These are phyloP conservation scores for Canis aureus DNA, from an alignment of 2,113 vertebrate genomes.

Conservation along the genomic window DNA sequence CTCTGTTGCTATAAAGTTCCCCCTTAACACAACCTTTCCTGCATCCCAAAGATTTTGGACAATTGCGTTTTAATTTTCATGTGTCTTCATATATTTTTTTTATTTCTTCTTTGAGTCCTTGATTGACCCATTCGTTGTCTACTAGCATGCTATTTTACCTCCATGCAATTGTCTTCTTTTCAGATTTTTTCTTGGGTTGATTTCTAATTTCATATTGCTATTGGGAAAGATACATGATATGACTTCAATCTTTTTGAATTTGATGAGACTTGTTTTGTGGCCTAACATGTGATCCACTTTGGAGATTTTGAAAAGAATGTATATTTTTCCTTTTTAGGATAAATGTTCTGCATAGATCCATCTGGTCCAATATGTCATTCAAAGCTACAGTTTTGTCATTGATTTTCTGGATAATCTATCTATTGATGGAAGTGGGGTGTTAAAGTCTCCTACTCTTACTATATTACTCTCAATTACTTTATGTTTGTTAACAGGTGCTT, in stretches of 20 bases:
- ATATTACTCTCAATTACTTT: no score
- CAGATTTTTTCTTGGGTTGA: background rate
- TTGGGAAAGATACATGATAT: background rate
- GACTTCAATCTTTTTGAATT: background rate
- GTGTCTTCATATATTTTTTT: background rate
- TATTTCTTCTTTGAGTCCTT: background rate
- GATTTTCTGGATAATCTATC: background rate
- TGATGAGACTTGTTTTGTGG: background rate
- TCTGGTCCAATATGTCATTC: background rate
- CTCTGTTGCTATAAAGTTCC: background rate
- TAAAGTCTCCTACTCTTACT: background rate
- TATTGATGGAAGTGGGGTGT: background rate
- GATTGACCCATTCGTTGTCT: background rate
- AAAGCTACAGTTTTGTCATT: background rate
- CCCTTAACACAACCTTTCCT: background rate
- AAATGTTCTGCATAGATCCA: background rate
- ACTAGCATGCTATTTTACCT: background rate
- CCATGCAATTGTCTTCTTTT: background rate
- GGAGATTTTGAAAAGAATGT: background rate
- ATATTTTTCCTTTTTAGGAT: background rate
- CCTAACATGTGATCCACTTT: background rate
- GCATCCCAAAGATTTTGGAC: background rate
- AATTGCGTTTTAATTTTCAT: background rate
- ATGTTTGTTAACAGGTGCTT: no score
- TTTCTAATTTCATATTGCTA: background rate